Conservation (phyloP, 37 sponge, comb jelly and placozoan genomes). For the Halichondria panicea region DNA sequence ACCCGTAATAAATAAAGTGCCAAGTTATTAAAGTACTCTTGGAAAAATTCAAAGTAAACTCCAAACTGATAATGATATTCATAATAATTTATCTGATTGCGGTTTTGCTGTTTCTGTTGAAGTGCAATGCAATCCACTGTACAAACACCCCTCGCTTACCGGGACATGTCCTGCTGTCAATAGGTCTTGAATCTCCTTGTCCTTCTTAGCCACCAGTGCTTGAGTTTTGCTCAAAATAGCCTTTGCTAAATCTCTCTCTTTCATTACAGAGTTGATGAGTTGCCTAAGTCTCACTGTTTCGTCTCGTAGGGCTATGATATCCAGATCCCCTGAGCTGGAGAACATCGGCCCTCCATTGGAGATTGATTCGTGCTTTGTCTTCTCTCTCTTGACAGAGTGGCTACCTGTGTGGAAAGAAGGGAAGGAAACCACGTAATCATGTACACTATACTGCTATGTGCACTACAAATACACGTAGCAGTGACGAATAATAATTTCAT, state of each 20-base stretch:
- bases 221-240: not conserved
- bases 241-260: constrained; percentile 18
- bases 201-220: constrained; percentile 35
- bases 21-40: too few relatives aligned
- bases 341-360: not conserved
- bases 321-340: not conserved
- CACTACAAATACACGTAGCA: not conserved
- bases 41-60: too few relatives aligned
- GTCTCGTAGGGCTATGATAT: constrained; percentile 36
- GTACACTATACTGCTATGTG: not conserved
- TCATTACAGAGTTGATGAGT: constrained; percentile 4
- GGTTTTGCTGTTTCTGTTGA: too few relatives aligned
- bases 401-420: not conserved
- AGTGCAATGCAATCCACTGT: too few relatives aligned
- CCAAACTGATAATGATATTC: too few relatives aligned
- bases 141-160: constrained; percentile 4
- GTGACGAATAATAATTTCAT: not conserved
- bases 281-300: constrained; percentile 29
- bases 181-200: constrained; percentile 69
- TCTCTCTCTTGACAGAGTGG: too few relatives aligned
- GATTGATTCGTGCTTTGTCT: too few relatives aligned
- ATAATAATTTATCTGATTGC: too few relatives aligned
- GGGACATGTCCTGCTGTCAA: constrained; percentile 54
- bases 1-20: too few relatives aligned
- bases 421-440: not conserved